phyloP scores from a whole-genome alignment of 2,888 invertebrate species.

The Homarus gammarus region DNA sequence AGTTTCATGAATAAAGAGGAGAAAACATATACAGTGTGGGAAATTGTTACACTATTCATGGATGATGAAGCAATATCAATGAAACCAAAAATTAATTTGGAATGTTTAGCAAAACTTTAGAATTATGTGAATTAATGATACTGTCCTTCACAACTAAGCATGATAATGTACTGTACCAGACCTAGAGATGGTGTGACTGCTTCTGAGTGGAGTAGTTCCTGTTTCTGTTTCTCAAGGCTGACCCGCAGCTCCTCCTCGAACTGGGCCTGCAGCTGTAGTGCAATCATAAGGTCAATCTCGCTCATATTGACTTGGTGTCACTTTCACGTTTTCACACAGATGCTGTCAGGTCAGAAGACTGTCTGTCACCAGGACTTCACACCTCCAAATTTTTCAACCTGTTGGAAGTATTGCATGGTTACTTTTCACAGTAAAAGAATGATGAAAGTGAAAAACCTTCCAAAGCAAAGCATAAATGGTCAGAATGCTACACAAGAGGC shows the following conservation, averaged over 20 bases:
- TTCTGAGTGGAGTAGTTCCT: neutral
- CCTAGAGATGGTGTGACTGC: neutral
- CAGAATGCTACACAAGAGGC: no score
- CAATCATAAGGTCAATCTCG: conserved; percentile 74
- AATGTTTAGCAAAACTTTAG: neutral
- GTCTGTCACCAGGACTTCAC: no score
- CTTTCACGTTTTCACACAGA: neutral
- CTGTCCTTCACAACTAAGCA: no score
- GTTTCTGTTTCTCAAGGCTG: conserved; percentile 25
- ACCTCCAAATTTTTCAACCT: no score
- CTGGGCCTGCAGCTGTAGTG: conserved; percentile 74
- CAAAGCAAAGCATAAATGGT: no score
- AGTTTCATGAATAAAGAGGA: neutral
- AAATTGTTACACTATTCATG: neutral
- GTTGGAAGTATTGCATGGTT: no score
- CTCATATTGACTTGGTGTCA: conserved; percentile 13
- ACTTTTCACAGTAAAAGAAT: no score
- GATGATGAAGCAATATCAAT: neutral
- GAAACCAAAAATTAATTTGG: neutral
- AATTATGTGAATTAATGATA: neutral
- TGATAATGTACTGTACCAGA: no score
- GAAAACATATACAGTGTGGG: neutral
- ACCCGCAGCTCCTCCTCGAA: conserved; percentile 75
- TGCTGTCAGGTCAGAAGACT: no score
- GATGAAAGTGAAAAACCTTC: no score